phyloP scores from a whole-genome alignment of 2,113 vertebrate species.

The Siphamia tubifer region DNA sequence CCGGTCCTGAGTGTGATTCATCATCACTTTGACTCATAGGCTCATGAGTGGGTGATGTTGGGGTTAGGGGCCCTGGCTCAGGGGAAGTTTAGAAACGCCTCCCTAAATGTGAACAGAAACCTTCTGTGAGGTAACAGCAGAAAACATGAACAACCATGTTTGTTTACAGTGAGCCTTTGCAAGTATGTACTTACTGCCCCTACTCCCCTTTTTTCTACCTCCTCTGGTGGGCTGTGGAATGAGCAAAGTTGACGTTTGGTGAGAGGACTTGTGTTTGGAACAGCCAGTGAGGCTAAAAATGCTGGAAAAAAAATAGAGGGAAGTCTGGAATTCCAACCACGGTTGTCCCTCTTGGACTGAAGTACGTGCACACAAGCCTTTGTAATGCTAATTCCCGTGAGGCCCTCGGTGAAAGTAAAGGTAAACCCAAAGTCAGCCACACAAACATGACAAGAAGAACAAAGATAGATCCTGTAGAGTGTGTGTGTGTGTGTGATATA shows the following conservation, averaged over 20 bases:
- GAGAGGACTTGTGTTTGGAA: constrained; percentile 11
- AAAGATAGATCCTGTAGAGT: constrained; percentile 4
- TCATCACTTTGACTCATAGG: constrained; percentile 57
- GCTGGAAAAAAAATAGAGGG: constrained; percentile 20
- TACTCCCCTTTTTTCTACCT: neutral
- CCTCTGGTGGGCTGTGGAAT: constrained; percentile 11
- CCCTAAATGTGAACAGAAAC: constrained; percentile 38
- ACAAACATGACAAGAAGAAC: neutral
- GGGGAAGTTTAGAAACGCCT: constrained; percentile 41
- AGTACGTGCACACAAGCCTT: constrained; percentile 27
- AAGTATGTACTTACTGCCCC: constrained; percentile 15
- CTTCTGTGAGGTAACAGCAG: constrained; percentile 17
- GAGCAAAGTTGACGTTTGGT: neutral
- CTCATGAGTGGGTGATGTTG: constrained; percentile 47
- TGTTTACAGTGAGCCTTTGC: constrained; percentile 54
- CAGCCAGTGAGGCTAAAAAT: constrained; percentile 20
- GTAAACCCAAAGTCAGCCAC: constrained; percentile 17
- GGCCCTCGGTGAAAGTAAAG: constrained; percentile 24
- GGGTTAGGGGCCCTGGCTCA: constrained; percentile 15
- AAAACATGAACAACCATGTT: constrained; percentile 42
- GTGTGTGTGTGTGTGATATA: no score
- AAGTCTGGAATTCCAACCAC: constrained; percentile 53
- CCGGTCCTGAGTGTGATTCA: constrained; percentile 59
- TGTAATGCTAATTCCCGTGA: constrained; percentile 63
- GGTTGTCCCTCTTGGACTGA: constrained; percentile 8